phyloP scores from a whole-genome alignment of 2,113 vertebrate genomes.

The Pomatorhinus ruficollis region DNA sequence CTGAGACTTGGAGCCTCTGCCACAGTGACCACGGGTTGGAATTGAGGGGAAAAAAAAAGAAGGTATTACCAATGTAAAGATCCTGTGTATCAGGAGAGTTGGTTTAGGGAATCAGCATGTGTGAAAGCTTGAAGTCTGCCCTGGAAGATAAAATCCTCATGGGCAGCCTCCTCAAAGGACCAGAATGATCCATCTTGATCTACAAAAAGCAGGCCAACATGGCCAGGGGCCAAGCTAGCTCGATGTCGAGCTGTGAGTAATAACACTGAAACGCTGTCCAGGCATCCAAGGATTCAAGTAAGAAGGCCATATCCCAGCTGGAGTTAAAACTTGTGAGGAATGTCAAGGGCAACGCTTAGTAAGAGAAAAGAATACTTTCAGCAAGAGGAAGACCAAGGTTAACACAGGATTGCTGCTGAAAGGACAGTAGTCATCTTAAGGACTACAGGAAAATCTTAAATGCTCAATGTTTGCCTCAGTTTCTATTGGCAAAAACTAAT shows the following conservation, averaged over 20 bases:
- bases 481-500: not conserved
- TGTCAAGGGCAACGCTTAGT: not conserved
- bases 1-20: fast-evolving
- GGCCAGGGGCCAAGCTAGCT: not conserved
- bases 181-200: not conserved
- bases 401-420: fast-evolving
- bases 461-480: not conserved
- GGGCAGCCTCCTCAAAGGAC: not conserved
- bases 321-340: not conserved
- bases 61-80: not conserved
- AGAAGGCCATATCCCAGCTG: not conserved
- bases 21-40: not conserved
- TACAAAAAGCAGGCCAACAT: not conserved
- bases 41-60: not conserved
- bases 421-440: not conserved
- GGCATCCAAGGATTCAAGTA: not conserved
- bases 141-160: not conserved
- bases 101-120: not conserved
- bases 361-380: not conserved
- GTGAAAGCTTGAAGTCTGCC: not conserved
- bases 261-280: not conserved
- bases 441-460: not conserved
- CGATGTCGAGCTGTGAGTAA: not conserved
- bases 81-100: not conserved
- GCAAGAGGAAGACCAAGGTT: not conserved